Percentiles rank a stretch among this genome's conserved stretches.
Conservation (phyloP, 2,797 vertebrate genomes). For the Thamnophis elegans region DNA sequence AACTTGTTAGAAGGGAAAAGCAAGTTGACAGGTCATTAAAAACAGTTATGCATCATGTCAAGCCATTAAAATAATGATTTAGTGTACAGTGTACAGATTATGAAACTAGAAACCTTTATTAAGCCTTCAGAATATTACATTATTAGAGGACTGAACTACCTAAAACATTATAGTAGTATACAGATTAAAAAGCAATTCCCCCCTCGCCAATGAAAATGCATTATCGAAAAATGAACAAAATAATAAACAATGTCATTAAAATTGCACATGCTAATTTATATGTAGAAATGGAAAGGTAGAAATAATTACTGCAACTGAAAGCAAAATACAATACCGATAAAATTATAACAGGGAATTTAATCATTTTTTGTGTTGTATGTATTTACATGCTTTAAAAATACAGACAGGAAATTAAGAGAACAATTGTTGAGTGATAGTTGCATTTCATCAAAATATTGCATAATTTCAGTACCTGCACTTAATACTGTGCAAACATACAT, state of each 20-base stretch:
- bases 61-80: slow-evolving; percentile 54
- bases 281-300: background rate
- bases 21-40: slow-evolving; percentile 46
- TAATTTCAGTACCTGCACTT: background rate
- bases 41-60: slow-evolving; percentile 34
- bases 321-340: background rate
- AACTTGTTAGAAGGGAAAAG: slow-evolving; percentile 62
- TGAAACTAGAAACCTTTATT: slow-evolving; percentile 40
- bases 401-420: background rate
- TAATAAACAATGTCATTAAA: background rate
- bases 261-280: background rate
- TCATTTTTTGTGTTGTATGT: background rate
- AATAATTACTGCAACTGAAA: background rate
- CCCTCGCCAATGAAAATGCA: background rate
- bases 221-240: background rate
- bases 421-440: background rate
- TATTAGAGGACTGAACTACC: slow-evolving; percentile 49
- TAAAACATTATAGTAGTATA: slow-evolving; percentile 14
- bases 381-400: background rate
- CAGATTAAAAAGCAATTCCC: background rate
- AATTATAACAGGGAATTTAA: background rate
- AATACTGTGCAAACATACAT: background rate
- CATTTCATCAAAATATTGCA: background rate
- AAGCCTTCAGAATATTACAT: slow-evolving; percentile 52
- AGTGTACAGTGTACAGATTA: slow-evolving; percentile 41